These are phyloP conservation scores for Danio choprae DNA, from an alignment of 2,797 vertebrate genomes.

Conservation along the genomic window DNA sequence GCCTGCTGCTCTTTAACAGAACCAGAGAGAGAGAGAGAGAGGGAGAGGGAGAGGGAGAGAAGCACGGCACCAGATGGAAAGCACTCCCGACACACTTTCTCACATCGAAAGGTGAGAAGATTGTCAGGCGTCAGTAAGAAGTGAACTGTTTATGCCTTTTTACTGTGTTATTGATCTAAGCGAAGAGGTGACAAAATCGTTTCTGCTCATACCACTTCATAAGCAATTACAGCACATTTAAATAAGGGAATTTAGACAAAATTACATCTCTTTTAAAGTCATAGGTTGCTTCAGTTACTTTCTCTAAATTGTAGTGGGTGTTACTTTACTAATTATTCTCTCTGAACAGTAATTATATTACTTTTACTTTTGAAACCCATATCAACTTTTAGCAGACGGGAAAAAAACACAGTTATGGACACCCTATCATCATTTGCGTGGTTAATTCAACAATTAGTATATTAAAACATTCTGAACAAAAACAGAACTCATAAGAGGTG, in stretches of 20 bases:
- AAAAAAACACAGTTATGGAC: neutral
- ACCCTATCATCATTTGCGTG: neutral
- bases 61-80: constrained; percentile 24
- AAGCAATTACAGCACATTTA: neutral
- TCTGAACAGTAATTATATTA: constrained; percentile 30
- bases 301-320: neutral
- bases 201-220: neutral
- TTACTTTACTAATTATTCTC: constrained; percentile 32
- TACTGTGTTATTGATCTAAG: constrained; percentile 2
- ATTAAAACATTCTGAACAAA: constrained; percentile 1
- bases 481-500: constrained; percentile 1
- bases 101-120: constrained; percentile 32
- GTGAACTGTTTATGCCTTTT: constrained; percentile 19
- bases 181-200: neutral
- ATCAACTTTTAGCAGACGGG: constrained; percentile 32
- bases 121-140: constrained; percentile 37
- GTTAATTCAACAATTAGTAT: constrained; percentile 13
- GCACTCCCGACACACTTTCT: neutral
- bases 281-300: neutral
- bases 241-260: neutral
- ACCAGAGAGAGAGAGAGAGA: neutral
- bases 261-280: neutral
- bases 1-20: constrained; percentile 44
- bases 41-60: neutral
- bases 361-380: constrained; percentile 19